Evolutionary conservation across 2,797 vertebrate genomes (phyloP), one percentile per base, ranked within the genome.

Genomic region (Urosaurus nigricauda): DNA sequence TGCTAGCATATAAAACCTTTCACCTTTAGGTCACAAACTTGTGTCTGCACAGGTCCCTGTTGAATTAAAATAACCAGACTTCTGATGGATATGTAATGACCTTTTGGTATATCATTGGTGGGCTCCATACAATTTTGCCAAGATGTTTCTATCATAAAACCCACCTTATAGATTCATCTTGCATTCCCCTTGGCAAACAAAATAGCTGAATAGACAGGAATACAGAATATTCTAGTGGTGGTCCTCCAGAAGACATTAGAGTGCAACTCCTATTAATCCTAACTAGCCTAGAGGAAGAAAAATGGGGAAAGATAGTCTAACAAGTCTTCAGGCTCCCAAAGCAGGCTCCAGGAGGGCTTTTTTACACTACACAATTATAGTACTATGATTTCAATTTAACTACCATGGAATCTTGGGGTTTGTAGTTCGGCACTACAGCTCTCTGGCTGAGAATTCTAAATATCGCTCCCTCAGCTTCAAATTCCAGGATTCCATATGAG

Each of bases 1-100:
- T 80, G 79, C 56, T 85, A 4, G 71, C 92, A 32, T 2, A 74
- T 79, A 91, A 93, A 93, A 81, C 2, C 12, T 93, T 88, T 87
- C 29, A 43, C 4, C 29, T 90, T 58, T 37, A 43, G 2, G 43
- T 75, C 86, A 84, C 68, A 90, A 24, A 1, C 87, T 93, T 77
- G 89, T 77, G 82, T 65, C 47, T 70, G 74, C 56, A 51, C 26
- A 86, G 17, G 77, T 56, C 53, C 11, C 86, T 87, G n/a, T 79
- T 86, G 77, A 73, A 43, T 79, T 63, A 82, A 88, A 85, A 58
- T 68, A 81, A 32, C 58, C 32, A 68, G 56, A 56, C 12, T 14
- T 7, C 14, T 53, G 82, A 71, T 19, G 26, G 53, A 65, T 91
- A 70, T 79, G 53, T 87, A 11, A 3, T 83, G 58, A 63, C 78